phyloP scores from a whole-genome alignment of 2,888 invertebrate genomes.

The Cyrtodaria siliqua region DNA sequence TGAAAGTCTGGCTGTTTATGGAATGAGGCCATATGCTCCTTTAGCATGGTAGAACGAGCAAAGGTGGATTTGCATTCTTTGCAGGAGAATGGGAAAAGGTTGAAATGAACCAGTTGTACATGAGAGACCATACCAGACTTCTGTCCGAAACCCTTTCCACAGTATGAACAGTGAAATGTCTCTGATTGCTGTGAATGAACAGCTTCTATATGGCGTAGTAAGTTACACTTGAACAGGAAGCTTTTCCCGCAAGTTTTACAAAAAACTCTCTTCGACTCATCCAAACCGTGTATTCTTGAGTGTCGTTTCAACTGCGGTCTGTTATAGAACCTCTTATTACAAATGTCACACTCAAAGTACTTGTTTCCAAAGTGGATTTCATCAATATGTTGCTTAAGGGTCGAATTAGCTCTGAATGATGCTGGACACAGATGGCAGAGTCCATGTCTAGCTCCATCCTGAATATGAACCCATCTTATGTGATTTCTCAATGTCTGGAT shows the following conservation, averaged over 20 bases:
- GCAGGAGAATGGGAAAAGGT: constrained; percentile 70
- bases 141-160: constrained; percentile 74
- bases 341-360: constrained; percentile 65
- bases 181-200: constrained; percentile 72
- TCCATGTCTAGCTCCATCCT: constrained; percentile 31
- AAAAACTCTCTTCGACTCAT: constrained; percentile 59
- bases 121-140: constrained; percentile 73
- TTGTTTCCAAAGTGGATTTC: constrained; percentile 71
- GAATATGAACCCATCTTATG: constrained; percentile 61
- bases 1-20: constrained; percentile 63
- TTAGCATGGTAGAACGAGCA: constrained; percentile 60
- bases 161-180: constrained; percentile 77
- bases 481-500: constrained; percentile 67
- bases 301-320: constrained; percentile 72
- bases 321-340: constrained; percentile 71
- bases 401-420: constrained; percentile 68
- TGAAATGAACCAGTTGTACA: constrained; percentile 73
- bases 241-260: constrained; percentile 72
- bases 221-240: constrained; percentile 74
- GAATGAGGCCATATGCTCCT: constrained; percentile 72
- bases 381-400: constrained; percentile 73
- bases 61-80: constrained; percentile 66
- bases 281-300: constrained; percentile 65
- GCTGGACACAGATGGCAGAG: constrained; percentile 71
- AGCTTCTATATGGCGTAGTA: constrained; percentile 70